Evolutionary conservation across 1,140 invertebrate genomes (phyloP), one percentile per base, ranked within the genome.

Genomic region (Lepidurus packardi): DNA sequence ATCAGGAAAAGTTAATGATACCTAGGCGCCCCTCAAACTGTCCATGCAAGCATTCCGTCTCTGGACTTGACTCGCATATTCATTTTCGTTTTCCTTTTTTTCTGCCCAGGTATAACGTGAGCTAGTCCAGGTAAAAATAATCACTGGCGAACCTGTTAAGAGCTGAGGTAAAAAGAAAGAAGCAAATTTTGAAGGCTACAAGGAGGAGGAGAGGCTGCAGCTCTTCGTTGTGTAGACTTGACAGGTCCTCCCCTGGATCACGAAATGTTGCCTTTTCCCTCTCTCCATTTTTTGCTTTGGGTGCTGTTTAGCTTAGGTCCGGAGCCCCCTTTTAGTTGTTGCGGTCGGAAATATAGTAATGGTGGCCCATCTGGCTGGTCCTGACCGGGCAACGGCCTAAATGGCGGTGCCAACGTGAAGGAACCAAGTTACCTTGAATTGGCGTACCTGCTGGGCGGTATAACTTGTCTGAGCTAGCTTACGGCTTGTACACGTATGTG

Each of bases 1-100:
- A 65, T 65, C n/a, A 47, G 45, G 45, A 16, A 47, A 47, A 47
- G 53, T 65, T 65, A 65, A 65, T 65, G 53, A 65, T 65, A 65
- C 53, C 53, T 65, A 65, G 53, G 53, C 53, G 53, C 13, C 53
- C 53, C 21, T 65, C 53, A 7, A 65, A 65, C 53, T 13, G 21
- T 65, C 21, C 21, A 65, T 21, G 21, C 16, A n/a, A 65, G 53
- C 53, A 65, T 65, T 65, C 53, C 53, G 53, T 65, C 53, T 65
- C 16, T 21, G 53, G 53, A 65, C 21, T 65, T 65, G 53, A 65
- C 53, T 65, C 21, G 53, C 53, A 65, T 65, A 65, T n/a, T 65
- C 53, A 21, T 65, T 21, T 65, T 65, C 53, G 7, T 65, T 65
- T 11, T 65, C 53, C 21, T 13, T 13, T 9, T 21, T 10, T 65